Percentiles rank a stretch among this genome's conserved stretches.
These are phyloP conservation scores for Parambassis ranga DNA, from an alignment of 2,797 vertebrate genomes.

Conservation along the genomic window DNA sequence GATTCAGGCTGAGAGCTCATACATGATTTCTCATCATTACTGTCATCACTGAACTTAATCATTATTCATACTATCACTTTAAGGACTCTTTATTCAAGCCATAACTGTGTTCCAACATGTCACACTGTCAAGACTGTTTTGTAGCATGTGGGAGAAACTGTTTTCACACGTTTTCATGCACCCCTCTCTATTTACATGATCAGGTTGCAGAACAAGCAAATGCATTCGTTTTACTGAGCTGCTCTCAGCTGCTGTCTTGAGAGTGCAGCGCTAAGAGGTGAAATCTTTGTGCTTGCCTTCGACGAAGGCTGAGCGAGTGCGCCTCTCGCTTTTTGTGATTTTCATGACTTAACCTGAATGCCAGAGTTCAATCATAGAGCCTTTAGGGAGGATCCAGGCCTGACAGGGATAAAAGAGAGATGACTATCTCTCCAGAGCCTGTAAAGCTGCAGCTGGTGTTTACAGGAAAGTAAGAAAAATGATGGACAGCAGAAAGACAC, in stretches of 20 bases:
- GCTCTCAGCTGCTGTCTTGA: conserved; percentile 31
- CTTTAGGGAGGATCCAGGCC: conserved; percentile 13
- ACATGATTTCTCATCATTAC: background rate
- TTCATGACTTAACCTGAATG: conserved; percentile 32
- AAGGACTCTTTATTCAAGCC: background rate
- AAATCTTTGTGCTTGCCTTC: conserved; percentile 20
- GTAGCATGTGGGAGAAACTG: background rate
- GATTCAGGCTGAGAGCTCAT: background rate
- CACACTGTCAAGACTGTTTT: background rate
- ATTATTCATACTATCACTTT: background rate
- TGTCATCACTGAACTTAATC: background rate
- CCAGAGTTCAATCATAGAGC: conserved; percentile 32
- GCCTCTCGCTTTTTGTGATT: conserved; percentile 14
- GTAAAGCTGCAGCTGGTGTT: background rate
- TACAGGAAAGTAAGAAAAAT: background rate
- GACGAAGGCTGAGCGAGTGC: background rate
- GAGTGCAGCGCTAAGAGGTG: background rate
- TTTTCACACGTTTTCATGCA: background rate
- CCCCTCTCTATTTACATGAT: conserved; percentile 2
- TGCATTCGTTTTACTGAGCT: conserved; percentile 38
- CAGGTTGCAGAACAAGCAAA: conserved; percentile 20
- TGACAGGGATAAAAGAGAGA: conserved; percentile 33
- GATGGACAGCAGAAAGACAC: background rate
- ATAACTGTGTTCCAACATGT: background rate
- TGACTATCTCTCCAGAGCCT: conserved; percentile 1